Evolutionary conservation across 2,888 invertebrate species (phyloP).

Genomic region (Rotaria magnacalcarata): DNA sequence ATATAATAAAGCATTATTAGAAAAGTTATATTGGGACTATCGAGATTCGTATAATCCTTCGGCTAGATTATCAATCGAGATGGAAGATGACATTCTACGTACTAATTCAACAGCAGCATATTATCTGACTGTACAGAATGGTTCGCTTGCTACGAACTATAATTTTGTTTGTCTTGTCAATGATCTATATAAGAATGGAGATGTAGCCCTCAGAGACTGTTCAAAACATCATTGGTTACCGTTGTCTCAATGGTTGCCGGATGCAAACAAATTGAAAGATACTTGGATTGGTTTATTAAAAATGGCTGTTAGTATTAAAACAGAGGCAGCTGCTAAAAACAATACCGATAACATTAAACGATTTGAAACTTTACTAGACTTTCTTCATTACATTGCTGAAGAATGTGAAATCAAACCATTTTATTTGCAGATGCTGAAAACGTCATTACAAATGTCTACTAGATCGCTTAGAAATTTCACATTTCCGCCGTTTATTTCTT

Average conservation of each 20-base stretch:
- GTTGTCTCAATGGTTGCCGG: not conserved
- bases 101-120: not conserved
- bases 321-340: too few species aligned
- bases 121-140: not conserved
- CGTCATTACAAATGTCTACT: too few species aligned
- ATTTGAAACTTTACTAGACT: not conserved
- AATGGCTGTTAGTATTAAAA: not conserved
- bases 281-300: conserved; percentile 1
- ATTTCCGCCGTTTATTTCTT: not conserved
- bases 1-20: not conserved
- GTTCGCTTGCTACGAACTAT: not conserved
- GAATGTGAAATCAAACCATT: not conserved
- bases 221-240: not conserved
- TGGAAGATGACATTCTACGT: not conserved
- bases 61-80: not conserved
- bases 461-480: not conserved
- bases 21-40: not conserved
- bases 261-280: not conserved
- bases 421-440: not conserved
- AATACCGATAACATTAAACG: not conserved
- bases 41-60: not conserved
- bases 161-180: not conserved
- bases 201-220: not conserved
- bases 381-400: not conserved
- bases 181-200: not conserved